Conservation (phyloP, 2,113 vertebrate genomes). For the Edolisoma coerulescens region DNA sequence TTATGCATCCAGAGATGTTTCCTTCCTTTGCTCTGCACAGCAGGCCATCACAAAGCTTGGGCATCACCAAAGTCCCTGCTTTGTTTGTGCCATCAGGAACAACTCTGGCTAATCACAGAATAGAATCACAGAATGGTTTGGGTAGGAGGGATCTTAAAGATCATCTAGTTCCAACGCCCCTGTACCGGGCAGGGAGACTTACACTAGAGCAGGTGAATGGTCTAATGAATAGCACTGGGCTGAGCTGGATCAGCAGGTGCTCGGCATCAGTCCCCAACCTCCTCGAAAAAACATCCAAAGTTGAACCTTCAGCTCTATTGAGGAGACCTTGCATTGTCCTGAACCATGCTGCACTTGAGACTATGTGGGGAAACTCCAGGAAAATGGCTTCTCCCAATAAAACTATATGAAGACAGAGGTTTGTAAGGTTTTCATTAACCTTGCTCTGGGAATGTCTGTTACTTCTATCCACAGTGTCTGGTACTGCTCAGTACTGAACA, state of each 20-base stretch:
- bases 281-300: neutral
- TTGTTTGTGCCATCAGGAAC: neutral
- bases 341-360: neutral
- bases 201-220: neutral
- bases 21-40: neutral
- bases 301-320: neutral
- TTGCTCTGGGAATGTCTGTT: neutral
- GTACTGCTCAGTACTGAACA: neutral
- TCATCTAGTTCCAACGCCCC: neutral
- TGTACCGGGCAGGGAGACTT: neutral
- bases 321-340: neutral
- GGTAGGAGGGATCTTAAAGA: neutral
- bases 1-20: neutral
- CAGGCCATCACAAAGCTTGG: neutral
- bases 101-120: neutral
- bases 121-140: neutral
- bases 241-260: neutral
- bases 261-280: neutral
- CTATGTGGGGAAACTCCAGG: neutral
- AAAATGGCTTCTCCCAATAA: neutral
- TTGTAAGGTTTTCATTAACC: neutral
- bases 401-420: rapidly evolving
- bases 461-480: neutral
- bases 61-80: rapidly evolving
- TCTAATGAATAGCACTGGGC: neutral